Conservation (phyloP, 2,888 invertebrate genomes). For the Axea sp. region DNA sequence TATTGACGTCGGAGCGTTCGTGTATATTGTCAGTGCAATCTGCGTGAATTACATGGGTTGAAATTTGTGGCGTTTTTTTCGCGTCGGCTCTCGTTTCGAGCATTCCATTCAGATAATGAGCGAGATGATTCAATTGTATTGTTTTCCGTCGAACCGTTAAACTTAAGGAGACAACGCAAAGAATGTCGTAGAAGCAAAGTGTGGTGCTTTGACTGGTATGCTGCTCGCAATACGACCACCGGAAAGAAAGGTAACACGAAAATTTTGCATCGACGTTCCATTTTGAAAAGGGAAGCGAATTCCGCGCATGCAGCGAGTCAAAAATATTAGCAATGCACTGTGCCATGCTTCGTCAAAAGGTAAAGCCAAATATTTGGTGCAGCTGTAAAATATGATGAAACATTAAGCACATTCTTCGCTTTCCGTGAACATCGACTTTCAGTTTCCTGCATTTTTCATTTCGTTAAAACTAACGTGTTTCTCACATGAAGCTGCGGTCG, state of each 20-base stretch:
- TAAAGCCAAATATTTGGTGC: constrained; percentile 43
- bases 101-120: constrained; percentile 4
- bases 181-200: constrained; percentile 40
- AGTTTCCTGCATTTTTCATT: too few relatives aligned
- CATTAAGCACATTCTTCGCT: constrained; percentile 31
- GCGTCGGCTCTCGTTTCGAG: not conserved
- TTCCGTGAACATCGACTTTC: too few relatives aligned
- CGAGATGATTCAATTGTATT: constrained; percentile 48
- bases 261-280: constrained; percentile 47
- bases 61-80: constrained; percentile 6
- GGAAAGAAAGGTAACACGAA: constrained; percentile 44
- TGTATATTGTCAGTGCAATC: constrained; percentile 18
- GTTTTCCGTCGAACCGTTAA: constrained; percentile 26
- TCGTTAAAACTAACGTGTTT: too few relatives aligned
- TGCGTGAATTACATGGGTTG: constrained; percentile 21
- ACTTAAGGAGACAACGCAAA: constrained; percentile 46
- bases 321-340: constrained; percentile 50
- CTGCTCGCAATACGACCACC: constrained; percentile 27
- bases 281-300: constrained; percentile 46
- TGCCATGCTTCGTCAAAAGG: constrained; percentile 19
- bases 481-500: too few relatives aligned
- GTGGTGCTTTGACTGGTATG: constrained; percentile 37
- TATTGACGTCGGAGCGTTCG: constrained; percentile 29
- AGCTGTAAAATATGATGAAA: constrained; percentile 36
- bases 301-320: constrained; percentile 36